phyloP scores from a whole-genome alignment of 2,888 invertebrate genomes.

The Caenorhabditis panamensis region DNA sequence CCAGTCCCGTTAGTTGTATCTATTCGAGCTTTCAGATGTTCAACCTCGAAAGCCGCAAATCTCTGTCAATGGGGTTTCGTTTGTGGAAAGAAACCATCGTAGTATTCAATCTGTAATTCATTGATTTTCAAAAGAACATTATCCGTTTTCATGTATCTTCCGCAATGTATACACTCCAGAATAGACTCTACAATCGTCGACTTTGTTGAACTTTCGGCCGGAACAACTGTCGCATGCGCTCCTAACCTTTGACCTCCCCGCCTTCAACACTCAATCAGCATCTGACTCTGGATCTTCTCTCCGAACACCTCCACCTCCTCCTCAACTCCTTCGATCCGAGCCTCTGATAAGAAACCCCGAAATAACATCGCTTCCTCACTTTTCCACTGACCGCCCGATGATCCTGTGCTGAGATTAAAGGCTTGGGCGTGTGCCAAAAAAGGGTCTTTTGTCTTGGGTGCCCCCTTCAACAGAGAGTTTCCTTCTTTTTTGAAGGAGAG shows the following conservation, averaged over 20 bases:
- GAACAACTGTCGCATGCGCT: neutral
- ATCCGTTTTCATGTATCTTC: too few relatives aligned
- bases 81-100: constrained; percentile 3
- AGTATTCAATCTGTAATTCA: too few relatives aligned
- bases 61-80: neutral
- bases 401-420: constrained; percentile 50
- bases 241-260: neutral
- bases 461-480: constrained; percentile 33
- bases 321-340: neutral
- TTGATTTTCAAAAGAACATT: too few relatives aligned
- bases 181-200: neutral
- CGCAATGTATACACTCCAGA: too few relatives aligned
- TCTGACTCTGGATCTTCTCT: neutral
- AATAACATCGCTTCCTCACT: constrained; percentile 8
- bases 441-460: constrained; percentile 46
- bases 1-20: neutral
- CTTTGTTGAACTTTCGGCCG: neutral
- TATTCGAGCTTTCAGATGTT: neutral
- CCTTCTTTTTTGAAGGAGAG: constrained; percentile 1
- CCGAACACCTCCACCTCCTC: constrained; percentile 2
- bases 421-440: constrained; percentile 41
- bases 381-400: constrained; percentile 39
- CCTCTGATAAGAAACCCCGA: neutral
- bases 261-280: neutral
- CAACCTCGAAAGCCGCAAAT: neutral